Percentiles rank a stretch among this genome's conserved stretches.
Evolutionary conservation across 2,797 vertebrate genomes (phyloP).

Genomic region (Sebastes nivosus): DNA sequence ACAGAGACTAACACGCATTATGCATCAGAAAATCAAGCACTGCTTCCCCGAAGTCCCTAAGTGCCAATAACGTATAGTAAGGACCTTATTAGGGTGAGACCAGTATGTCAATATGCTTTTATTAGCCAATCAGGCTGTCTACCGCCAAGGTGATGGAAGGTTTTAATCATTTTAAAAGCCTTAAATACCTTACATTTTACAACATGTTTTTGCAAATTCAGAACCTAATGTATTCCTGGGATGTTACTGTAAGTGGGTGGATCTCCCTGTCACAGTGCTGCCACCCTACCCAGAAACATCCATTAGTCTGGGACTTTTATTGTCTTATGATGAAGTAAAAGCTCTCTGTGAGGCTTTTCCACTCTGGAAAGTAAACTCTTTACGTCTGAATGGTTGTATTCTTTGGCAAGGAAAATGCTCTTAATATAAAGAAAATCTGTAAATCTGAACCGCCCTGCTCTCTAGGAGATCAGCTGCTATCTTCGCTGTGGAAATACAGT

Average conservation of each 20-base stretch:
- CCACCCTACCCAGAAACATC: neutral
- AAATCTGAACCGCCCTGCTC: neutral
- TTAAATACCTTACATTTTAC: neutral
- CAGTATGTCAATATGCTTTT: constrained; percentile 14
- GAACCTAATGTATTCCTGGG: neutral
- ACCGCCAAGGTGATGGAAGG: neutral
- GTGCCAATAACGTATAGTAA: constrained; percentile 28
- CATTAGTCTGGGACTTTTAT: constrained; percentile 20
- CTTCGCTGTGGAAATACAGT: neutral
- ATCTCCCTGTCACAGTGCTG: neutral
- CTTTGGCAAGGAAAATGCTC: neutral
- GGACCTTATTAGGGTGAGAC: constrained; percentile 21
- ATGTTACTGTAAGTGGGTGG: neutral
- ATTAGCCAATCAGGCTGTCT: constrained; percentile 8
- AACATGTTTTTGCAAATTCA: neutral
- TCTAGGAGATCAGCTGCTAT: neutral
- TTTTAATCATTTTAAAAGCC: neutral
- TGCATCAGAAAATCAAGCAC: constrained; percentile 38
- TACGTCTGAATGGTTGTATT: neutral
- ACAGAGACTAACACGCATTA: constrained; percentile 48
- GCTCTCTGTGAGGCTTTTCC: neutral
- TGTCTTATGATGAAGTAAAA: neutral
- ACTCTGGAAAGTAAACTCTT: neutral
- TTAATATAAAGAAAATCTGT: neutral
- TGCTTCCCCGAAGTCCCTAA: constrained; percentile 30